Conservation (phyloP, 2,797 vertebrate species). For the Enteromius thamalakanensis region DNA sequence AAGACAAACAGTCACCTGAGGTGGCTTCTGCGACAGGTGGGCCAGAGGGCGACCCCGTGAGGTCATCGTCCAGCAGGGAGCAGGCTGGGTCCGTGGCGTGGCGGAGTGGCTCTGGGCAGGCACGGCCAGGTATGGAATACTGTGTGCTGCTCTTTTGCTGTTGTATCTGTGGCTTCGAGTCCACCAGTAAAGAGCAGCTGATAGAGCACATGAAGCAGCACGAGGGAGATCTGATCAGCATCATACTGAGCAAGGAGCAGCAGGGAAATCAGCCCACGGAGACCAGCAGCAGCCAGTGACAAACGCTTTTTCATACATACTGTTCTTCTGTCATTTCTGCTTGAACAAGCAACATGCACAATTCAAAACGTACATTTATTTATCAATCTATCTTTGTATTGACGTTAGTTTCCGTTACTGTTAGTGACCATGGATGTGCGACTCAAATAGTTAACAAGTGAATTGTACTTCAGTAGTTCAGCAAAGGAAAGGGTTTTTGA, state of each 20-base stretch:
- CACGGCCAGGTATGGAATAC: constrained; percentile 81
- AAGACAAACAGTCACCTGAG: constrained; percentile 40
- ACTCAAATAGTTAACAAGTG: not conserved
- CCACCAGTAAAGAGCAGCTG: constrained; percentile 93
- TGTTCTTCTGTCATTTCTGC: not conserved
- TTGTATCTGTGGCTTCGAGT: constrained; percentile 98
- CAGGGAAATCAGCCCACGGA: constrained; percentile 67
- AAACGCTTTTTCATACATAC: not conserved
- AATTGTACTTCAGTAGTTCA: constrained; percentile 8
- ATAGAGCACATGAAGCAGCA: constrained; percentile 87
- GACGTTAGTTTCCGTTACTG: constrained; percentile 25
- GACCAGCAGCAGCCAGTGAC: constrained; percentile 67
- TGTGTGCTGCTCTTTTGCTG: constrained; percentile 96
- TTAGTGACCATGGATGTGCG: not conserved
- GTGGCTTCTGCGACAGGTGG: not conserved
- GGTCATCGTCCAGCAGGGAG: constrained; percentile 38
- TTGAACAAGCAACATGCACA: constrained; percentile 12
- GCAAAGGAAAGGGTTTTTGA: constrained; percentile 14
- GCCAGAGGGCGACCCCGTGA: constrained; percentile 8
- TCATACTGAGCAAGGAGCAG: constrained; percentile 95
- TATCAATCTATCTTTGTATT: not conserved
- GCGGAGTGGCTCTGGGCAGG: constrained; percentile 65
- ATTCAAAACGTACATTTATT: not conserved
- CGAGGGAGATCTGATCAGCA: constrained; percentile 96
- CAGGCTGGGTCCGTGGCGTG: constrained; percentile 36